Evolutionary conservation across 2,797 vertebrate genomes (phyloP).

Genomic region (Xenentodon cancila): DNA sequence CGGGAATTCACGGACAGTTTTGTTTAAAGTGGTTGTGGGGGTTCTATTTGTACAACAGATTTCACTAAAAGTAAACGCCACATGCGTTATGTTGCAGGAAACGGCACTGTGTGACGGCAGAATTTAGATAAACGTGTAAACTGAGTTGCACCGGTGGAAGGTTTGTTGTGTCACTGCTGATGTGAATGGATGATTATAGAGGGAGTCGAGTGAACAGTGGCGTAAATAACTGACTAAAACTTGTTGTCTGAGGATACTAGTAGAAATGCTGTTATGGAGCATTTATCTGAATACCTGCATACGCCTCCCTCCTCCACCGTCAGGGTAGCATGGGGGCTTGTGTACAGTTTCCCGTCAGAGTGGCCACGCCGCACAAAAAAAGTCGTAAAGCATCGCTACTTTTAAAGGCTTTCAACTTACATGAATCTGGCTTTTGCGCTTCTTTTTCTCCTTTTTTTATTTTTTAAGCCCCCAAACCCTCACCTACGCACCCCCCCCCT

Average conservation of each 20-base stretch:
- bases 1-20: too few species aligned
- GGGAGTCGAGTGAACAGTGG: neutral
- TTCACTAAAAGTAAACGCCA: too few species aligned
- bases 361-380: neutral
- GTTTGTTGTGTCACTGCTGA: neutral
- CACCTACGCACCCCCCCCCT: conserved; percentile 31
- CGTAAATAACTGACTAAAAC: conserved; percentile 10
- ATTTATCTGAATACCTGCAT: conserved; percentile 1
- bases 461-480: conserved; percentile 12
- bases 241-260: conserved; percentile 2
- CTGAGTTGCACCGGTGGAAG: neutral
- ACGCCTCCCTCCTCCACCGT: conserved; percentile 2
- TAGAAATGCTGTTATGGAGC: neutral
- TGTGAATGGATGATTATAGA: neutral
- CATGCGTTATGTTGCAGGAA: too few species aligned
- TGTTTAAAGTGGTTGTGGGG: too few species aligned
- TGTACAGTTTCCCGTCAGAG: conserved; percentile 23
- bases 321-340: conserved; percentile 14
- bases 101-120: too few species aligned
- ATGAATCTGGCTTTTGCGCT: conserved; percentile 13
- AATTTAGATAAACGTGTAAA: neutral
- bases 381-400: conserved; percentile 8
- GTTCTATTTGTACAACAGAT: too few species aligned
- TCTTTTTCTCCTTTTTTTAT: conserved; percentile 1
- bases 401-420: conserved; percentile 22